Evolutionary conservation across 1,140 invertebrate genomes (phyloP), one percentile per base, ranked within the genome.

Genomic region (Theocolax elegans): DNA sequence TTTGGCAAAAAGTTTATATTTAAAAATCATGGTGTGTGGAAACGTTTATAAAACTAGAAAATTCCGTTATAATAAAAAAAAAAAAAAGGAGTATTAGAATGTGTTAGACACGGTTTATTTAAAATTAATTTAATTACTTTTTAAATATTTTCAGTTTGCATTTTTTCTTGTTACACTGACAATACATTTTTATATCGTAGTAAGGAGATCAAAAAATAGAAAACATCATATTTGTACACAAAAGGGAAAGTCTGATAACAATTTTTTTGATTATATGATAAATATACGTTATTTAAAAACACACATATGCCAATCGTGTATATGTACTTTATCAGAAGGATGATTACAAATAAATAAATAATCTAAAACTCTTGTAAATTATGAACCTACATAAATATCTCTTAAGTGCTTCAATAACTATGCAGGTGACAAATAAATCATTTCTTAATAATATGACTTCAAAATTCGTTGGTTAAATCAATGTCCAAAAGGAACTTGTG

Each of bases 281-380:
- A 64, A 69, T 54, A 31, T 6, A 62, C 48, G 51, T 63, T 71
- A 51, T 59, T 59, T 68, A 64, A 64, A 67, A 42, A 64, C 60
- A 42, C 35, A 64, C 62, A 67, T 64, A 67, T 59, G 48, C 38
- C 25, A 23, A 8, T 69, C 25, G 40, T 49, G 25, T 65, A 59
- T 59, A 60, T 71, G 65, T 54, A 65, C 31, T 71, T 73, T 62
- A 38, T n/a, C 17, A 64, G 31, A 69, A 73, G 71, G 38, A 67
- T 63, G 44, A 10, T 67, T 73, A 71, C 23, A 70, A 73, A 73
- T 73, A 73, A 73, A 73, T 73, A 73, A 63, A 73, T 65, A 65
- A 70, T 69, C 53, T 67, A 72, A 66, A 53, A 69, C 46, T 69
- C 46, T 62, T 69, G 72, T 67, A 71, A 66, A 59, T 53, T 51